Base-by-base conservation (phyloP, 2,888 invertebrate species). In the Tribolium freemani region DNA sequence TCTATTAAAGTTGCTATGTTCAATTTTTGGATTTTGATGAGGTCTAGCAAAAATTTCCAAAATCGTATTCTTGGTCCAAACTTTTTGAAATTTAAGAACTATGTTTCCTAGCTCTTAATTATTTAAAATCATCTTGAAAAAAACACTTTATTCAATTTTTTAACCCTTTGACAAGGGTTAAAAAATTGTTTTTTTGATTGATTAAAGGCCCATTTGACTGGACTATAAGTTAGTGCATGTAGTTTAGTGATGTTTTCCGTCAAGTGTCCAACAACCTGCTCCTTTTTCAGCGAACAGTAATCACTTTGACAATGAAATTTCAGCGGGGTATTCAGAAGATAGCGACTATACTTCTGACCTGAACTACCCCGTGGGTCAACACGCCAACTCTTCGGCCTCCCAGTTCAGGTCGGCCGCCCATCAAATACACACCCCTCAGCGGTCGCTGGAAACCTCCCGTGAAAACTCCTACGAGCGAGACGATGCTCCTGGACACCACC, bases 291-390 rank as follows among this genome's bases (percentile, higher is more conserved):
- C 83, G 63, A 80, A 80, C 82, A 84, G 83, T 86, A 85, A 85
- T 85, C 83, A 84, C 78, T 84, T 86, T 84, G 84, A 84, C 81
- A 83, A 82, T 85, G 84, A 85, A 79, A 83, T 89, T 90, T 81
- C 90, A 95, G 96, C 96, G 86, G 96, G 97, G 72, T 95, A 97
- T 87, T 97, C 97, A 60, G 98, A 98, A 88, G 97, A 98, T 88
- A 96, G 96, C 81, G 98, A 98, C 89, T 98, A 98, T 88, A 98
- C 97, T 75, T 96, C 96, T 75, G 98, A 98, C 88, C 92, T 97
- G 83, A 97, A 97, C 89, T 97, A 94, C 88, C 97, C 97, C 61
- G 92, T 95, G 83, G 93, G 93, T 74, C 94, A 94, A 85, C 95
- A 96, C 85, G 92, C 96, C 81, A 97, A 97, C 89, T 94, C 94